Evolutionary conservation across 37 sponge, comb jelly and placozoan species (phyloP), one percentile per base, ranked within the genome.

Genomic region (Aplysina aerophoba): DNA sequence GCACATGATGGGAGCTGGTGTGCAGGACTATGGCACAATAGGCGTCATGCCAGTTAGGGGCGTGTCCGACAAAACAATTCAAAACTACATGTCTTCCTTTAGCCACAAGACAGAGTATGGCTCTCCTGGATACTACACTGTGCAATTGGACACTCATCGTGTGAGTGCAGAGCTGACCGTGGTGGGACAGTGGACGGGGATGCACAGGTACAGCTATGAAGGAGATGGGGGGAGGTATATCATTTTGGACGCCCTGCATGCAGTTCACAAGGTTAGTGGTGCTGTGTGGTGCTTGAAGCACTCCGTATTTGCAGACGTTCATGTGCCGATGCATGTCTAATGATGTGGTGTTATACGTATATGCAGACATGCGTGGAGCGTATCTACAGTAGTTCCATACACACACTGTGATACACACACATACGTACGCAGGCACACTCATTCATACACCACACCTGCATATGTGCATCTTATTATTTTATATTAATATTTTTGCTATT

Each of bases 1-100:
- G 4, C 90, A 90, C 83, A 82, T 90, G 90, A 61, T 90, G 71
- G 90, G 90, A 33, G 81, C 90, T 59, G 90, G 90, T 0, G 77
- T 78, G 50, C 37, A 20, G 25, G 90, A 90, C 83, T 90, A 86
- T 82, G 90, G 90, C 0, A 79, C 89, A 66, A 73, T 90, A 44
- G 84, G 90, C 12, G 56, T 81, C 20, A 90, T 90, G 90, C 71
- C 90, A 24, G 44, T 81, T 0, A 53, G 71, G 57, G 27, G 55
- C 8, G 30, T 81, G 20, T 20, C 40, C 28, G 27, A 57, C 25
- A 30, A 85, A 17, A 82, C 78, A 1, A 38, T 89, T 62, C 19
- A 63, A 39, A 27, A 84, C 50, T 89, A 84, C 62, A 8, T 71
- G 19, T 90, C 90, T 31, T 69, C 67, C 57, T 90, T 90, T 58